A percentile compares a stretch with the other conserved stretches of the same genome.
phyloP scores from a whole-genome alignment of 1,140 invertebrate genomes.

The Lysiphlebus fabarum region DNA sequence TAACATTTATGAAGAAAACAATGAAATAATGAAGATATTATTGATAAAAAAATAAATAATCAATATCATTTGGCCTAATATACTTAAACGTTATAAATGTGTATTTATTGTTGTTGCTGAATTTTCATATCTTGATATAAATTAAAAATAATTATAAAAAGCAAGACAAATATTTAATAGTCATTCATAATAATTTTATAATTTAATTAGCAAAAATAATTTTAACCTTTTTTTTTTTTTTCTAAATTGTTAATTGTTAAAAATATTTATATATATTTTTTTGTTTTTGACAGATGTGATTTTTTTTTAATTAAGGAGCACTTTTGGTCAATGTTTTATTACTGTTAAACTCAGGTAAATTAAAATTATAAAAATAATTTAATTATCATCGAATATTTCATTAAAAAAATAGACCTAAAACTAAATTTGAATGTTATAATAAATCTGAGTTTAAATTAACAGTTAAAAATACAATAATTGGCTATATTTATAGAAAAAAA shows the following conservation, averaged over 20 bases:
- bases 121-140: conserved; percentile 46
- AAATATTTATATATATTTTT: no score
- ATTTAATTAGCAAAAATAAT: no score
- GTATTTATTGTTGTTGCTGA: conserved; percentile 52
- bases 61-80: conserved; percentile 55
- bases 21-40: no score
- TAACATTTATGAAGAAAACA: no score
- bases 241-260: no score
- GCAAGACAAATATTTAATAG: neutral
- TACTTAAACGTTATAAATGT: conserved; percentile 51
- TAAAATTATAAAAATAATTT: neutral
- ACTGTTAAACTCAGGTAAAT: no score
- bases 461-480: conserved; percentile 3
- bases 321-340: no score
- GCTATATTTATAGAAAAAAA: conserved; percentile 15
- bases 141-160: conserved; percentile 25
- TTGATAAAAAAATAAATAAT: no score
- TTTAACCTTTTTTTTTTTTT: no score
- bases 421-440: neutral
- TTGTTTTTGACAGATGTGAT: no score
- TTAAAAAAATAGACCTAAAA: neutral
- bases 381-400: neutral
- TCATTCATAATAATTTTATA: neutral
- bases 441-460: neutral
- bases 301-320: no score